A percentile compares a stretch with the other conserved stretches of the same genome.
Conservation (phyloP, 2,797 vertebrate genomes). For the Setipinna tenuifilis region DNA sequence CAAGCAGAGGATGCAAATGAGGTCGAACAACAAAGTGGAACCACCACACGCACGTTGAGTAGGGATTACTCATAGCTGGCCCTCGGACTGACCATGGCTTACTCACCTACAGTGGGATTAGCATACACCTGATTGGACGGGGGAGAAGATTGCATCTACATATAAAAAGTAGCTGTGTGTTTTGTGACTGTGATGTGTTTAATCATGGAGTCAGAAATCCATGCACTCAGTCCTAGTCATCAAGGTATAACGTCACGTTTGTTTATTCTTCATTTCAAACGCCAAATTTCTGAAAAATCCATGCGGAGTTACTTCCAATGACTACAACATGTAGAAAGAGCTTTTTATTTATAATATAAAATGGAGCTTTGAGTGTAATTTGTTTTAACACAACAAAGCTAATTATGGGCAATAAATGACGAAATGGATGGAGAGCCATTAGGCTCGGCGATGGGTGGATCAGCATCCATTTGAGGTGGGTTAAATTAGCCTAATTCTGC, state of each 20-base stretch:
- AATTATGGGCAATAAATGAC: conserved; percentile 56
- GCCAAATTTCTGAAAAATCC: background rate
- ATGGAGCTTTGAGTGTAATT: conserved; percentile 54
- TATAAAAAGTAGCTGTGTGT: background rate
- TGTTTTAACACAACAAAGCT: conserved; percentile 50
- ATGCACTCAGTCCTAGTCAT: background rate
- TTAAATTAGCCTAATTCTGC: conserved; percentile 52
- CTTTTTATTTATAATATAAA: conserved; percentile 54
- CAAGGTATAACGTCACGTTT: background rate
- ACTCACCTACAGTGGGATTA: background rate
- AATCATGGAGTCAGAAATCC: background rate
- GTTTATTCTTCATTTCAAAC: background rate
- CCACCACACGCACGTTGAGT: background rate
- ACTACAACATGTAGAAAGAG: conserved; percentile 37
- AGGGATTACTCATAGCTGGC: background rate
- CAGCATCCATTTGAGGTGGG: conserved; percentile 50
- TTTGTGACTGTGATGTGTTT: background rate
- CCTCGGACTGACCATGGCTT: background rate
- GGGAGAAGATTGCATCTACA: background rate
- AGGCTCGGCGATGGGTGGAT: conserved; percentile 44
- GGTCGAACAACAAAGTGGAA: background rate
- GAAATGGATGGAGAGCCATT: conserved; percentile 56
- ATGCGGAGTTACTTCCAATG: background rate
- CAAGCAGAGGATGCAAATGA: background rate
- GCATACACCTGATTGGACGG: background rate